Evolutionary conservation across 2,113 vertebrate genomes (phyloP).

Genomic region (Scolopax mira): DNA sequence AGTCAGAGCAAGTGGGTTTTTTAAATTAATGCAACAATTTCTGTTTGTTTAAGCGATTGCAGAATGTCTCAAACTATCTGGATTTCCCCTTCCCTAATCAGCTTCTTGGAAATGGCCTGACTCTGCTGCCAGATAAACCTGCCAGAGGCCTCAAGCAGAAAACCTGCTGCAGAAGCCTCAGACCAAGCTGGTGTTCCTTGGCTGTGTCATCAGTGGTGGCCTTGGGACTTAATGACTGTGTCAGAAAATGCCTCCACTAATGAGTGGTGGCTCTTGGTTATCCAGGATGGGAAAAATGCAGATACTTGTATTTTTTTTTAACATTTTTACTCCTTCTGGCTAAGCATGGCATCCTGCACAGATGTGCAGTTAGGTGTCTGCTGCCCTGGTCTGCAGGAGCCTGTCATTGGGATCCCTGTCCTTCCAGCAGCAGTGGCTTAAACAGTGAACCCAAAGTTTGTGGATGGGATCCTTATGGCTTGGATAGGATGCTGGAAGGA

Average conservation of each 20-base stretch:
- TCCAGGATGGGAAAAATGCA: background rate
- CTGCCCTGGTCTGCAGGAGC: background rate
- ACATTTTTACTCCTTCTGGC: background rate
- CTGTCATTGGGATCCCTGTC: background rate
- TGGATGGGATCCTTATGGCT: accelerated
- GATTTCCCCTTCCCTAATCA: background rate
- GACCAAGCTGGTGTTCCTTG: background rate
- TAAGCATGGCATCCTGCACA: background rate
- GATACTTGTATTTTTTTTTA: background rate
- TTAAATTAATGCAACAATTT: background rate
- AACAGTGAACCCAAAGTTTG: background rate
- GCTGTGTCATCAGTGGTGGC: no score
- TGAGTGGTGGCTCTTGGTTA: background rate
- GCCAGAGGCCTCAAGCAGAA: background rate
- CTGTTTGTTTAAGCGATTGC: background rate
- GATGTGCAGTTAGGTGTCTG: background rate
- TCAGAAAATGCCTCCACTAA: background rate
- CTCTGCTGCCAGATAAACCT: background rate
- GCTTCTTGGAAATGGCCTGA: background rate
- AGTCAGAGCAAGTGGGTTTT: background rate
- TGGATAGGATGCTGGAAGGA: background rate
- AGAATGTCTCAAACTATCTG: background rate
- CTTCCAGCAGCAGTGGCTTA: background rate
- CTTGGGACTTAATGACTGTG: background rate
- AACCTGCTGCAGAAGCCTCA: background rate